phyloP scores from a whole-genome alignment of 23 tunicate species.

The Styela clava region DNA sequence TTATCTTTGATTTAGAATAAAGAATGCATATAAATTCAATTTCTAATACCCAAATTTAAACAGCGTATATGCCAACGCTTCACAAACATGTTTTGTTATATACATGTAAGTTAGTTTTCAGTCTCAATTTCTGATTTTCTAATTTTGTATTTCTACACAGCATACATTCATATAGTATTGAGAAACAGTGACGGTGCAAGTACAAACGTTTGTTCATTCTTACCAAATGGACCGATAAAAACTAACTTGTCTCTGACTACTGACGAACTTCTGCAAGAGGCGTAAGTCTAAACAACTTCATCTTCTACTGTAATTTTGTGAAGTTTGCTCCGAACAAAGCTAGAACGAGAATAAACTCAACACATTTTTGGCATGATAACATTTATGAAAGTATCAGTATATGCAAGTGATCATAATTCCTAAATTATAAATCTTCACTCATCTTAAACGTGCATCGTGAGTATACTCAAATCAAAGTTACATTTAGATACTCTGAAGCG shows the following conservation, averaged over 20 bases:
- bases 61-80: background rate
- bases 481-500: background rate
- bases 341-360: no score
- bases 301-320: conserved; percentile 7
- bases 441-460: no score
- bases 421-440: no score
- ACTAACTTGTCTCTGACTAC: background rate
- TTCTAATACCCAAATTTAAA: background rate
- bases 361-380: no score
- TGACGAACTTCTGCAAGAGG: conserved; percentile 21
- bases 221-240: conserved; percentile 20
- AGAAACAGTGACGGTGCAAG: conserved; percentile 45
- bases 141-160: conserved; percentile 4
- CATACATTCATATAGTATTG: conserved; percentile 42
- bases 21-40: no score
- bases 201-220: conserved; percentile 67
- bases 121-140: background rate
- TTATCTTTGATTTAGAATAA: no score
- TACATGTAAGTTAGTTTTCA: no score
- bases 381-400: no score
- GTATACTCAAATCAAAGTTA: no score
- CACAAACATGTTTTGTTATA: no score
- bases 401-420: no score
- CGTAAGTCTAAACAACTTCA: conserved; percentile 31
- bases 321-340: background rate